Evolutionary conservation across 2,797 vertebrate genomes (phyloP).

Genomic region (Geotrypetes seraphini): DNA sequence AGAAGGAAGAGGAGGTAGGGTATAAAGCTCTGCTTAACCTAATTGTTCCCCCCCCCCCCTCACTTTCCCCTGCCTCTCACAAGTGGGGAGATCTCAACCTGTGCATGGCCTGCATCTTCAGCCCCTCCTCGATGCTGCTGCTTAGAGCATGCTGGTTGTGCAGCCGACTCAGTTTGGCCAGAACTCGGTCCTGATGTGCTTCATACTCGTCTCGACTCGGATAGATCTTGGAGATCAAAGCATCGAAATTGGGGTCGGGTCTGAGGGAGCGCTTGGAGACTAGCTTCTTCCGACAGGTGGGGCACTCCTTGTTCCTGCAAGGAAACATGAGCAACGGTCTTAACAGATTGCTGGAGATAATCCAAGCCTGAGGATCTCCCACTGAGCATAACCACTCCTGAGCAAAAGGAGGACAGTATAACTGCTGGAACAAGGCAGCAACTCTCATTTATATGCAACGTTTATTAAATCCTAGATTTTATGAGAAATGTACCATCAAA

Average conservation of each 20-base stretch:
- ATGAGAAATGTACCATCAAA: too few relatives aligned
- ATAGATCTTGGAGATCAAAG: slow-evolving; percentile 84
- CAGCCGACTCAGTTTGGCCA: slow-evolving; percentile 75
- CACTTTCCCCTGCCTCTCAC: slow-evolving; percentile 82
- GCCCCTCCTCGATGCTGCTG: slow-evolving; percentile 82
- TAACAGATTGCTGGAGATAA: too few relatives aligned
- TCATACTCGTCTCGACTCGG: slow-evolving; percentile 85
- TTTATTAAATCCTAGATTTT: too few relatives aligned
- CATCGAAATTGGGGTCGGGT: slow-evolving; percentile 83
- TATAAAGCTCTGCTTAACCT: not conserved
- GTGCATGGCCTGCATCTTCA: slow-evolving; percentile 82
- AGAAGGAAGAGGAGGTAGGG: not conserved
- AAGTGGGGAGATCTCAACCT: too few relatives aligned
- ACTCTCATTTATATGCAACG: too few relatives aligned
- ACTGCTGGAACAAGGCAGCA: too few relatives aligned
- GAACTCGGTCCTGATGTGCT: slow-evolving; percentile 75
- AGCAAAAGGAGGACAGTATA: too few relatives aligned
- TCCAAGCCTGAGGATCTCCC: too few relatives aligned
- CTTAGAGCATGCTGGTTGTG: slow-evolving; percentile 82
- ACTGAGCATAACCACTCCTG: too few relatives aligned
- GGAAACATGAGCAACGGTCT: not conserved
- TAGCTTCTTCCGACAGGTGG: slow-evolving; percentile 83
- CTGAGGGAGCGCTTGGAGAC: slow-evolving; percentile 80
- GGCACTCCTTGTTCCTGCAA: slow-evolving; percentile 80
- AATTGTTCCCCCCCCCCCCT: slow-evolving; percentile 58